Base-by-base conservation (phyloP, 2,797 vertebrate species). In the Podarcis siculus region DNA sequence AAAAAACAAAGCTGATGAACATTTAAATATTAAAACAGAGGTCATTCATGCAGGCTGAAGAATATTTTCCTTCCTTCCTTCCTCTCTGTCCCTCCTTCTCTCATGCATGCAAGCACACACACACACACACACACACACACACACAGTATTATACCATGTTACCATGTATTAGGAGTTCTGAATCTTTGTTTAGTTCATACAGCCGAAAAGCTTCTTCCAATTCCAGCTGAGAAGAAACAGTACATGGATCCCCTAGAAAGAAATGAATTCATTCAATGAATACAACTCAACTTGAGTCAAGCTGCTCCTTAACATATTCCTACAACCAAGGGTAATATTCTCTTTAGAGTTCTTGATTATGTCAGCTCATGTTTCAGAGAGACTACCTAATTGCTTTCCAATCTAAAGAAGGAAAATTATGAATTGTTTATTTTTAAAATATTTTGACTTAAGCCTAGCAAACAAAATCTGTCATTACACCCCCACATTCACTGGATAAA, bases 171-270 rank as follows among this genome's bases (percentile, higher is more conserved):
- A 99, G 97, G 90, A 99, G 98, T 95, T 99, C 99, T 0, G 99
- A 99, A 96, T 99, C 99, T 96, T 99, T 99, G 97, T 99, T 99
- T 90, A 99, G 95, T 37, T 99, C 99, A 85, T 99, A 99, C 86
- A 99, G 97, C 8, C 99, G 97, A 94, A 99, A 98, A 15, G 99
- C 99, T 96, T 99, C 99, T 95, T 99, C 99, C 91, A 99, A 94
- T 94, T 99, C 99, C 96, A 99, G 97, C 96, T 99, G 99, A 89
- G 99, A 99, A 2, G 99, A 99, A 91, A 99, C 98, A 0, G 99
- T 99, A 93, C 99, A 99, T 0, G 99, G 99, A 94, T 99, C 99
- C 94, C 99, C 99, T 99, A 90, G n/a, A 91, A 91, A 79, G 8
- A 88, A 66, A 23, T 82, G 85, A 79, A 19, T 71, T 83, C 42